Conservation (phyloP, 2,113 vertebrate species). For the Channa argus region DNA sequence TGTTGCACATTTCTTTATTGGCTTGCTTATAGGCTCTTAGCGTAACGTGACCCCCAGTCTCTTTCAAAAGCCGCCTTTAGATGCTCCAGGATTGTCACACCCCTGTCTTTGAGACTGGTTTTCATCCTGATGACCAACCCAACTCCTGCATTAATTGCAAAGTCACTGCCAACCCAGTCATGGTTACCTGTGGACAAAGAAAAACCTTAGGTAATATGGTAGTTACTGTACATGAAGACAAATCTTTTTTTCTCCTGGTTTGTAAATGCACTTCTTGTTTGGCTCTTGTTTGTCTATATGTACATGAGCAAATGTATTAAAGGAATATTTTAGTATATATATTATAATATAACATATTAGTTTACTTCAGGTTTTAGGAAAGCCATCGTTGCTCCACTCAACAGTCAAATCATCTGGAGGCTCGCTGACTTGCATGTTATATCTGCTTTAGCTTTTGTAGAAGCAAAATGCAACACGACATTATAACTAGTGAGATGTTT, state of each 20-base stretch:
- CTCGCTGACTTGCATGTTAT: too few species aligned
- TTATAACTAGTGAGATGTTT: too few species aligned
- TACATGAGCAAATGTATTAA: background rate
- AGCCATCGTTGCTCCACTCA: too few species aligned
- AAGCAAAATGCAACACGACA: too few species aligned
- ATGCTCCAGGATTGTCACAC: constrained; percentile 85
- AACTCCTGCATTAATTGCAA: constrained; percentile 88
- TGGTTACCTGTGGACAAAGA: constrained; percentile 86
- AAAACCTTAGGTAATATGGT: background rate
- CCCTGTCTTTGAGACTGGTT: constrained; percentile 48
- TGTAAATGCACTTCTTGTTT: background rate
- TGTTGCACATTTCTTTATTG: constrained; percentile 52
- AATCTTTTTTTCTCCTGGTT: background rate
- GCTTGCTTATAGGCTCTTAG: constrained; percentile 83
- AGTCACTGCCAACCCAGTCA: constrained; percentile 92
- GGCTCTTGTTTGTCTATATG: background rate
- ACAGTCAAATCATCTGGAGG: too few species aligned
- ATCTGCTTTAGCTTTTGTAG: too few species aligned
- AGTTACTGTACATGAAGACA: background rate
- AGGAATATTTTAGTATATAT: background rate
- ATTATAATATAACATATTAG: too few species aligned
- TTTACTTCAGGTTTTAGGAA: too few species aligned
- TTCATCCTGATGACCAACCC: constrained; percentile 89
- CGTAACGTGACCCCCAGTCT: constrained; percentile 91
- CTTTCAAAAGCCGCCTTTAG: constrained; percentile 90